These are phyloP conservation scores for Delichon dasypus DNA, from an alignment of 2,797 vertebrate genomes.

Conservation along the genomic window DNA sequence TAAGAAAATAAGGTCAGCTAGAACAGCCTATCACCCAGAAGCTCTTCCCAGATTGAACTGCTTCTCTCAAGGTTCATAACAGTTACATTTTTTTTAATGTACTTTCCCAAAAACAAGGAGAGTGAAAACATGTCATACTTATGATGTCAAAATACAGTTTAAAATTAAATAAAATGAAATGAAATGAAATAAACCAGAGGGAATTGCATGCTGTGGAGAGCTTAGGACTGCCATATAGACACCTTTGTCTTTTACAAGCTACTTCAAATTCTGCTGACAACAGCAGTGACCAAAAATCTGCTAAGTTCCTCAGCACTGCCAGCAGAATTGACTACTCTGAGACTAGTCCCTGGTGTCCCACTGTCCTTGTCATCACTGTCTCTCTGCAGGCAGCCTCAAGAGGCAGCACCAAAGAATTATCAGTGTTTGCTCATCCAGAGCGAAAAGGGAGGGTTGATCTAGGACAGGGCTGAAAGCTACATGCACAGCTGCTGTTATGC, in stretches of 20 bases:
- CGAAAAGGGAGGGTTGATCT: background rate
- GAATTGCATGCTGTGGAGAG: background rate
- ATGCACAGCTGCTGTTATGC: background rate
- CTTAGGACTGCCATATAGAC: background rate
- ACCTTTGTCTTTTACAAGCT: background rate
- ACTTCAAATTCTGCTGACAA: constrained; percentile 25
- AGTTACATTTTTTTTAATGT: background rate
- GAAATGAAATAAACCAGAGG: background rate
- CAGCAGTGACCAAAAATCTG: background rate
- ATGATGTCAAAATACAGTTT: background rate
- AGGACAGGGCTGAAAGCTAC: background rate
- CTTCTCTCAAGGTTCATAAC: background rate
- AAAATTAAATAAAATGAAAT: background rate
- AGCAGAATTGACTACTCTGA: background rate
- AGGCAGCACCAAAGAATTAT: background rate
- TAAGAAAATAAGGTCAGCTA: constrained; percentile 14
- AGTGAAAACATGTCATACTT: background rate
- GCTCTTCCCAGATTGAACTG: background rate
- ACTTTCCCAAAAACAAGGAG: background rate
- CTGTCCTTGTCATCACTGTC: constrained; percentile 1
- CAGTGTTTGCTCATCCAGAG: background rate
- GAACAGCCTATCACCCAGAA: background rate
- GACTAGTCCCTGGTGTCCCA: background rate
- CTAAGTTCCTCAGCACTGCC: background rate
- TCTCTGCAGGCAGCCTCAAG: background rate